Conservation (phyloP, 2,113 vertebrate genomes). For the Odontophorus gujanensis region DNA sequence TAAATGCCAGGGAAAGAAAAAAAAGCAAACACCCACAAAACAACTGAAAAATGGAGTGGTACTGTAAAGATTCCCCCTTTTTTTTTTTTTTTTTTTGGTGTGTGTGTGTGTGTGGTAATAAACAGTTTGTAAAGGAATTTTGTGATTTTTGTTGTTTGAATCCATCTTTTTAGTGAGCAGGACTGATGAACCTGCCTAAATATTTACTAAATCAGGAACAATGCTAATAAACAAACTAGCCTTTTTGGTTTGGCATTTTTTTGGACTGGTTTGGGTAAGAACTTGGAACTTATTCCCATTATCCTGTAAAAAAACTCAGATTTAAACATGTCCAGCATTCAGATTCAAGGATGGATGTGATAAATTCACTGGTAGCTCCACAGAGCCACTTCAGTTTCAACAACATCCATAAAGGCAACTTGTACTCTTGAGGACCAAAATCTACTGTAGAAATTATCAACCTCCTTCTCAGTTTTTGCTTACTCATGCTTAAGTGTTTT, state of each 20-base stretch:
- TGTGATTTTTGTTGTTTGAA: not conserved
- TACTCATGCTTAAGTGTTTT: not conserved
- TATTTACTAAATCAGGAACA: not conserved
- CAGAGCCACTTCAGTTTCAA: not conserved
- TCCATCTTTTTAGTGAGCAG: not conserved
- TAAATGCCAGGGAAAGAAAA: not conserved
- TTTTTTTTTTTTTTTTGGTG: not conserved
- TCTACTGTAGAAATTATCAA: not conserved
- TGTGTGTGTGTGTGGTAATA: not conserved
- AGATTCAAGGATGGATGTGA: not conserved
- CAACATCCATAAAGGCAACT: not conserved
- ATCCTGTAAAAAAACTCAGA: not conserved
- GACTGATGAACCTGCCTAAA: not conserved
- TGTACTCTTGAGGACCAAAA: not conserved
- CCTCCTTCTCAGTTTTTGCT: not conserved
- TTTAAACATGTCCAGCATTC: not conserved
- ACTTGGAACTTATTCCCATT: not conserved
- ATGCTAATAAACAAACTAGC: not conserved
- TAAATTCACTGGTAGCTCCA: not conserved
- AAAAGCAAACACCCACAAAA: not conserved
- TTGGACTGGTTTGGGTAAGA: not conserved
- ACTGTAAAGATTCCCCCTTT: not conserved
- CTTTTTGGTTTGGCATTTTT: not conserved
- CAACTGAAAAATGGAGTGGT: not conserved
- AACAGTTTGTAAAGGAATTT: not conserved